Percentiles rank a stretch among this genome's conserved stretches.
These are phyloP conservation scores for Diploscapter pachys DNA, from an alignment of 1,140 invertebrate genomes.

Conservation along the genomic window DNA sequence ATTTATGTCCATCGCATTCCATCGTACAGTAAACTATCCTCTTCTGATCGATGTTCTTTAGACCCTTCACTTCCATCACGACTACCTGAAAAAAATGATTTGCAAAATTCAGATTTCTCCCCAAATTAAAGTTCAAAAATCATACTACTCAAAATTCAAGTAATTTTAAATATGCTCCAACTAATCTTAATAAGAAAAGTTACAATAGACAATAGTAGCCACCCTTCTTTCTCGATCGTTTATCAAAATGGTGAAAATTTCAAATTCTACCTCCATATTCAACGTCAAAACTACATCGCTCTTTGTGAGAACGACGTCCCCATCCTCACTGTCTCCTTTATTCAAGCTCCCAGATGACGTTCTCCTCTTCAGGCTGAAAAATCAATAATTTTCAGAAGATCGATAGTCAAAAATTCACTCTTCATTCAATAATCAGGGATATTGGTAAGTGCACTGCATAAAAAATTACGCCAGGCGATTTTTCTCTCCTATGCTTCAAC, in stretches of 20 bases:
- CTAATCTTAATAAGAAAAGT: no score
- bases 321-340: constrained; percentile 56
- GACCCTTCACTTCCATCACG: constrained; percentile 96
- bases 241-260: not conserved
- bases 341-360: constrained; percentile 57
- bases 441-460: no score
- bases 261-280: constrained; percentile 52
- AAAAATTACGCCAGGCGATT: no score
- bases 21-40: constrained; percentile 99
- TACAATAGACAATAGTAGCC: no score
- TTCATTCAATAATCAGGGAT: not conserved
- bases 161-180: no score
- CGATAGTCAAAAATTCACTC: not conserved
- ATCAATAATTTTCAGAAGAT: not conserved
- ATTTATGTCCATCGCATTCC: constrained; percentile 93
- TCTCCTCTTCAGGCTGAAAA: constrained; percentile 55
- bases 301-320: constrained; percentile 54
- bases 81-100: constrained; percentile 70
- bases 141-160: no score
- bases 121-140: no score
- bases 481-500: no score
- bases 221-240: not conserved
- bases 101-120: no score
- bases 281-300: constrained; percentile 54
- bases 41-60: constrained; percentile 91